These are phyloP conservation scores for Australoheros facetus DNA, from an alignment of 2,797 vertebrate species.

Conservation along the genomic window DNA sequence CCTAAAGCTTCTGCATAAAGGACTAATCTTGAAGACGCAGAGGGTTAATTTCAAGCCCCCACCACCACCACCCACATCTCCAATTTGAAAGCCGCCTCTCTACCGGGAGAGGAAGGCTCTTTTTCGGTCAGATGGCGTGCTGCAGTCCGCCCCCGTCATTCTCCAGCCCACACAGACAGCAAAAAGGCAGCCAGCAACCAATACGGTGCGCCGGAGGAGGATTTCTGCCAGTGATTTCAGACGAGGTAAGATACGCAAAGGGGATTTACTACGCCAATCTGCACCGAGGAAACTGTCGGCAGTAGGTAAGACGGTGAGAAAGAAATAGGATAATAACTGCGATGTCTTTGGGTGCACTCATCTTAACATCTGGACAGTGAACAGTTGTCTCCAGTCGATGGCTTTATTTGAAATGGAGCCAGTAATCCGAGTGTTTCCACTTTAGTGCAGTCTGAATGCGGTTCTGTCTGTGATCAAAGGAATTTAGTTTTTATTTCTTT, in stretches of 20 bases:
- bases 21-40: slow-evolving; percentile 58
- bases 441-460: background rate
- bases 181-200: slow-evolving; percentile 85
- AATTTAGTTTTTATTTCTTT: slow-evolving; percentile 8
- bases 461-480: background rate
- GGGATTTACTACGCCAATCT: slow-evolving; percentile 73
- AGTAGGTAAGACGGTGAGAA: slow-evolving; percentile 51
- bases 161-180: slow-evolving; percentile 87
- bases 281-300: slow-evolving; percentile 59
- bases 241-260: slow-evolving; percentile 66
- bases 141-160: slow-evolving; percentile 88
- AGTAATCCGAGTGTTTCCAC: background rate
- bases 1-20: slow-evolving; percentile 40
- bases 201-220: slow-evolving; percentile 83
- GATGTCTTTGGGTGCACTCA: slow-evolving; percentile 25
- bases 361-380: slow-evolving; percentile 51
- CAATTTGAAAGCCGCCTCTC: slow-evolving; percentile 82
- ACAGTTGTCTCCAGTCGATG: slow-evolving; percentile 13
- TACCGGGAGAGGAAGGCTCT: slow-evolving; percentile 86
- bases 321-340: slow-evolving; percentile 20
- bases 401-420: slow-evolving; percentile 10
- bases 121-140: slow-evolving; percentile 89
- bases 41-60: slow-evolving; percentile 74
- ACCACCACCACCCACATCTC: slow-evolving; percentile 76
- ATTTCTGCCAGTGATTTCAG: slow-evolving; percentile 82